These are phyloP conservation scores for Motacilla alba DNA, from an alignment of 2,113 vertebrate genomes.

Conservation along the genomic window DNA sequence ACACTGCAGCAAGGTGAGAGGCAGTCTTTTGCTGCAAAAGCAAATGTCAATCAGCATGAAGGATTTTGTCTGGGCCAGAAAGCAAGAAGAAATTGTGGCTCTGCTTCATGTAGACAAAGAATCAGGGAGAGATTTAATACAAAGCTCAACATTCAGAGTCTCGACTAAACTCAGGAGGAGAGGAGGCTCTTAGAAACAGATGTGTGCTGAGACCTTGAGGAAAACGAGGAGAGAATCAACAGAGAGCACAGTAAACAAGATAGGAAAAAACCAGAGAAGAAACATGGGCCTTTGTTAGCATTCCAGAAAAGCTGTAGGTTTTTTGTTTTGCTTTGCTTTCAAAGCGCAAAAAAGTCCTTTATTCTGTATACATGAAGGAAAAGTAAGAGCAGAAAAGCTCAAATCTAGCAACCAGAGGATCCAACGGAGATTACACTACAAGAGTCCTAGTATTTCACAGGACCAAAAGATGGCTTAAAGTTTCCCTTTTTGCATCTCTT, in stretches of 20 bases:
- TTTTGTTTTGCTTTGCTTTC: neutral
- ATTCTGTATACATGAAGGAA: neutral
- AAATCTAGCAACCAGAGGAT: neutral
- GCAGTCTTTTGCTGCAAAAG: neutral
- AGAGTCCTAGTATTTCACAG: neutral
- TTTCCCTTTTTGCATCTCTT: neutral
- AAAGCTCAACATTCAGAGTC: neutral
- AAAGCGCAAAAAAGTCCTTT: neutral
- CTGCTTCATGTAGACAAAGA: neutral
- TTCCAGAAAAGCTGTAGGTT: neutral
- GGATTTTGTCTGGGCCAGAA: neutral
- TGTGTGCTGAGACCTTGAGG: neutral
- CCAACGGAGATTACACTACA: neutral
- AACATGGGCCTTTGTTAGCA: neutral
- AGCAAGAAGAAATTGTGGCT: neutral
- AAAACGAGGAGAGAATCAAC: neutral
- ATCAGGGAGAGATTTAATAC: neutral
- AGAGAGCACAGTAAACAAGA: neutral
- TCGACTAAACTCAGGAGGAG: neutral
- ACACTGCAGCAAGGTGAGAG: neutral
- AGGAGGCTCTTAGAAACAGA: neutral
- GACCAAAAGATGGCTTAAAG: neutral
- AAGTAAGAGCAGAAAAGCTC: neutral
- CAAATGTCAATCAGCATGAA: neutral
- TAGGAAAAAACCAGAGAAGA: neutral